These are phyloP conservation scores for Malurus cyaneus DNA, from an alignment of 2,113 vertebrate genomes.

Conservation along the genomic window DNA sequence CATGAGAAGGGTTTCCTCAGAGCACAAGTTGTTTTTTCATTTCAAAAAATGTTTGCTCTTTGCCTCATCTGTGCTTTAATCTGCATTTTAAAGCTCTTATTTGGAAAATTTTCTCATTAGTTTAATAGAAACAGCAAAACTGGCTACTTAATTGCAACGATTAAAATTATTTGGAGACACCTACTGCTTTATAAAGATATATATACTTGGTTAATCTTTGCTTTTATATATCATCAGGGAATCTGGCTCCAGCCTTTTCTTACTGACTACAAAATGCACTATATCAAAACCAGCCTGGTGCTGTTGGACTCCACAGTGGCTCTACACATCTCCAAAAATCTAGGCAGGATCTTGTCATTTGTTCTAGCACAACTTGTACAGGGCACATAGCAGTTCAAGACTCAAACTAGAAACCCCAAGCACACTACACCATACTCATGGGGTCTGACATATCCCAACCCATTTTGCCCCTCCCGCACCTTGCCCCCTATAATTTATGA, in stretches of 20 bases:
- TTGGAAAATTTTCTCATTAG: neutral
- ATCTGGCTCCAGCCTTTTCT: neutral
- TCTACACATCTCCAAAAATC: neutral
- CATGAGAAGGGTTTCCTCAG: neutral
- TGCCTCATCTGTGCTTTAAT: neutral
- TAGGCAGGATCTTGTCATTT: fast-evolving
- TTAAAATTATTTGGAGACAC: neutral
- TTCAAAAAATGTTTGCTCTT: neutral
- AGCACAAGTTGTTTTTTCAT: neutral
- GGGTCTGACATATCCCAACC: neutral
- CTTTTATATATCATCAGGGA: neutral
- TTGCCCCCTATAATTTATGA: neutral
- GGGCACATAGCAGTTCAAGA: neutral
- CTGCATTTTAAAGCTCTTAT: neutral
- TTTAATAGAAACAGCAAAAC: neutral
- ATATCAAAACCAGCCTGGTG: neutral
- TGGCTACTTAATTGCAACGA: neutral
- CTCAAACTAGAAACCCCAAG: neutral
- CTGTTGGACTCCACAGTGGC: neutral
- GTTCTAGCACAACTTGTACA: neutral
- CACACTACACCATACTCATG: neutral
- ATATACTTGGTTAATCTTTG: neutral
- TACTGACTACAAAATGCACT: neutral
- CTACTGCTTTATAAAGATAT: neutral
- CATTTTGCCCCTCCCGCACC: neutral